phyloP scores from a whole-genome alignment of 2,888 invertebrate species.

The Empis livida region DNA sequence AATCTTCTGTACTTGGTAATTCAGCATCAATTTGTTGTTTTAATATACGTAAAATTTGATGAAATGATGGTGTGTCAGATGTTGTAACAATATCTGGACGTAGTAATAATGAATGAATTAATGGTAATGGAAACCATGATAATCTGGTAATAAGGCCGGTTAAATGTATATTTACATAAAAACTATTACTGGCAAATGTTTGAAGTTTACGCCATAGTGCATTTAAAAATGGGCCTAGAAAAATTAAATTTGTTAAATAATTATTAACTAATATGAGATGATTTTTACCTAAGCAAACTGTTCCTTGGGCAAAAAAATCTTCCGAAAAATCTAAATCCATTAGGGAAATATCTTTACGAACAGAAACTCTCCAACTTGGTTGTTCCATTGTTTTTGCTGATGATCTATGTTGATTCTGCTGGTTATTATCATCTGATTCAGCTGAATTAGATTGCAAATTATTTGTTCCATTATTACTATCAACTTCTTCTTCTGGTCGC shows the following conservation, averaged over 20 bases:
- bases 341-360: conserved; percentile 25
- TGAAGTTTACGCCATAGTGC: conserved; percentile 70
- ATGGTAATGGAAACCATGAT: conserved; percentile 77
- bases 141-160: conserved; percentile 78
- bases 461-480: conserved; percentile 12
- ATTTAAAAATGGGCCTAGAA: conserved; percentile 64
- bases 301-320: conserved; percentile 36
- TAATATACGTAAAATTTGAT: conserved; percentile 71
- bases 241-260: conserved; percentile 2
- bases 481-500: conserved; percentile 41
- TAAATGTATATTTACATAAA: conserved; percentile 74
- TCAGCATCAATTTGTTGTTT: conserved; percentile 79
- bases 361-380: conserved; percentile 27
- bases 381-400: conserved; percentile 16
- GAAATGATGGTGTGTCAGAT: conserved; percentile 80
- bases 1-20: conserved; percentile 41
- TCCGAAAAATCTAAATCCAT: conserved; percentile 36
- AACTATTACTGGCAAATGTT: conserved; percentile 68
- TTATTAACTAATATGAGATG: neutral
- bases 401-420: conserved; percentile 12
- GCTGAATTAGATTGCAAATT: conserved; percentile 9
- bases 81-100: conserved; percentile 76
- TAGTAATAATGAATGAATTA: conserved; percentile 75
- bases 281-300: conserved; percentile 34
- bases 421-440: conserved; percentile 26